Conservation (phyloP, 1,140 invertebrate species). For the Heliothis virescens region DNA sequence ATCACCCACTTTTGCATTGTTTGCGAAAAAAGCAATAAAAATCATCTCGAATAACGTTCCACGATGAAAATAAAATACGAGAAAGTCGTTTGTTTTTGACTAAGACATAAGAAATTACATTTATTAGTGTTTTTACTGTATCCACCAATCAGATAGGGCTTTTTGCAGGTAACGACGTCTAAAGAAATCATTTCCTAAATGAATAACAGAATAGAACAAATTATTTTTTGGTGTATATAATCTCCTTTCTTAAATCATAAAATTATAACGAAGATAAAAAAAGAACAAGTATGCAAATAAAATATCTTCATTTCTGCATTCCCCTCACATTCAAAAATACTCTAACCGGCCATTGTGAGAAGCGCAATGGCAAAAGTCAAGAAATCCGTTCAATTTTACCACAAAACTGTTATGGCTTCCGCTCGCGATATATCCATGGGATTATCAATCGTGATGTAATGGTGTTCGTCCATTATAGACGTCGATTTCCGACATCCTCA, state of each 20-base stretch:
- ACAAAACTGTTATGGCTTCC: slow-evolving; percentile 85
- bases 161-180: too few relatives aligned
- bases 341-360: neutral
- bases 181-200: too few relatives aligned
- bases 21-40: slow-evolving; percentile 48
- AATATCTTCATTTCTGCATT: neutral
- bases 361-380: slow-evolving; percentile 50
- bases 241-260: too few relatives aligned
- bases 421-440: slow-evolving; percentile 78
- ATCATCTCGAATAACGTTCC: neutral
- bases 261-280: too few relatives aligned
- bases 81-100: neutral
- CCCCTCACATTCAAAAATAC: neutral
- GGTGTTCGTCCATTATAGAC: slow-evolving; percentile 83
- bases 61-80: neutral
- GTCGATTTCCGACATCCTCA: slow-evolving; percentile 82
- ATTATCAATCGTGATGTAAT: slow-evolving; percentile 85
- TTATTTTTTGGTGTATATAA: too few relatives aligned
- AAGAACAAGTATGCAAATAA: neutral
- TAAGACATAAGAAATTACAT: neutral
- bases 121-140: too few relatives aligned
- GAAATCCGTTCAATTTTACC: slow-evolving; percentile 80
- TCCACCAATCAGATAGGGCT: too few relatives aligned
- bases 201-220: too few relatives aligned
- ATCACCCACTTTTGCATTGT: slow-evolving; percentile 51